Evolutionary conservation across 2,113 vertebrate genomes (phyloP).

Genomic region (Lethenteron camtschaticum): DNA sequence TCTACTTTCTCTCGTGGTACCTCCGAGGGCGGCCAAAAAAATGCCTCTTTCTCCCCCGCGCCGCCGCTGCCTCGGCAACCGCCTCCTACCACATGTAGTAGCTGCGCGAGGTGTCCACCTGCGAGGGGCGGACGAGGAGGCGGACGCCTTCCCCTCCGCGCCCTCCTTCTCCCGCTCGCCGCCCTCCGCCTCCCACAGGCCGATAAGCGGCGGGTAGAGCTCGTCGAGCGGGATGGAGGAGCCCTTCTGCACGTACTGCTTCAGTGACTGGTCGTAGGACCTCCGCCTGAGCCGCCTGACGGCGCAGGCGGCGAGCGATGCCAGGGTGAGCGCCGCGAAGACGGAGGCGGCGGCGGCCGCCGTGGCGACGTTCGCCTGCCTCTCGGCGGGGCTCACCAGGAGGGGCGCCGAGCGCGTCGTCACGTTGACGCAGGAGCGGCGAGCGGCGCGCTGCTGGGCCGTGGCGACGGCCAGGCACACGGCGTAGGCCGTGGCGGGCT

Average conservation of each 20-base stretch:
- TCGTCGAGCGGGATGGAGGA: slow-evolving; percentile 35
- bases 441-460: slow-evolving; percentile 19
- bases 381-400: slow-evolving; percentile 25
- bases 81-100: slow-evolving; percentile 79
- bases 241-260: slow-evolving; percentile 41
- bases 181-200: slow-evolving; percentile 36
- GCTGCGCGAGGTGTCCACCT: slow-evolving; percentile 94
- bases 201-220: slow-evolving; percentile 43
- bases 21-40: too few relatives aligned
- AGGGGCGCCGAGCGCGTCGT: slow-evolving; percentile 35
- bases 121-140: slow-evolving; percentile 31
- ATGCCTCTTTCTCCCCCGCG: too few relatives aligned
- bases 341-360: slow-evolving; percentile 36
- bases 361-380: slow-evolving; percentile 26
- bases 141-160: slow-evolving; percentile 33
- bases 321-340: slow-evolving; percentile 35
- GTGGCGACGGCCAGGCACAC: slow-evolving; percentile 30
- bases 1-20: too few relatives aligned
- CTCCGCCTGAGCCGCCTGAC: slow-evolving; percentile 27
- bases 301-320: slow-evolving; percentile 30
- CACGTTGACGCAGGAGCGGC: slow-evolving; percentile 33
- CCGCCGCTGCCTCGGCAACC: too few relatives aligned
- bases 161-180: slow-evolving; percentile 21
- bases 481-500: slow-evolving; percentile 31
- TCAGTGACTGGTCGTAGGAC: slow-evolving; percentile 34